phyloP scores from a whole-genome alignment of 2,888 invertebrate species.

The Eristalinus sepulchralis region DNA sequence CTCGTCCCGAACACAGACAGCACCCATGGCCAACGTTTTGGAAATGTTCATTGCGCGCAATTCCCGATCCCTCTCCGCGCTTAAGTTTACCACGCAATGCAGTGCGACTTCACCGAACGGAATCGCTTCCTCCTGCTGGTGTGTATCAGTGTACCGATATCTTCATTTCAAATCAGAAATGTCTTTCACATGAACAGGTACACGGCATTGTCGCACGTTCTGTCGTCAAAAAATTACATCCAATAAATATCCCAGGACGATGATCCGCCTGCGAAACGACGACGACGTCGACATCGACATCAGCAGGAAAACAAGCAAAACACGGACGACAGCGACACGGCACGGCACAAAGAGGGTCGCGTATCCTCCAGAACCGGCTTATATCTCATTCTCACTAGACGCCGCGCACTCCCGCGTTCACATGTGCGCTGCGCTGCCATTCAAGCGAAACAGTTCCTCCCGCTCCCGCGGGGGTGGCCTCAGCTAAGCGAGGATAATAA shows the following conservation, averaged over 20 bases:
- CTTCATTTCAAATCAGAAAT: constrained; percentile 34
- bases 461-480: constrained; percentile 21
- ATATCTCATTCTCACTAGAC: constrained; percentile 65
- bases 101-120: neutral
- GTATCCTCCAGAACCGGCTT: constrained; percentile 58
- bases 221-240: constrained; percentile 60
- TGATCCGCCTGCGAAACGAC: constrained; percentile 46
- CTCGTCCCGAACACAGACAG: neutral
- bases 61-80: neutral
- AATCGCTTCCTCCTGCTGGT: neutral
- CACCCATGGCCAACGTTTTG: neutral
- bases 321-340: constrained; percentile 19
- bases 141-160: neutral
- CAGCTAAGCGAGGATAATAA: constrained; percentile 65
- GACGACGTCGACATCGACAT: constrained; percentile 18
- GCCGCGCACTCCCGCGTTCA: constrained; percentile 17
- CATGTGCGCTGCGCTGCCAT: constrained; percentile 39
- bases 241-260: constrained; percentile 61
- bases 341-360: constrained; percentile 57
- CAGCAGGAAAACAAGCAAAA: constrained; percentile 14
- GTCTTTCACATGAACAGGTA: constrained; percentile 43
- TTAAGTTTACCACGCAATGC: neutral
- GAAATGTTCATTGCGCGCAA: neutral
- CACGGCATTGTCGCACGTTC: constrained; percentile 30
- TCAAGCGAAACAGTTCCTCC: constrained; percentile 38